These are phyloP conservation scores for Epizoanthus scotinus DNA, from an alignment of 92 coral and sea anemone species.

Conservation along the genomic window DNA sequence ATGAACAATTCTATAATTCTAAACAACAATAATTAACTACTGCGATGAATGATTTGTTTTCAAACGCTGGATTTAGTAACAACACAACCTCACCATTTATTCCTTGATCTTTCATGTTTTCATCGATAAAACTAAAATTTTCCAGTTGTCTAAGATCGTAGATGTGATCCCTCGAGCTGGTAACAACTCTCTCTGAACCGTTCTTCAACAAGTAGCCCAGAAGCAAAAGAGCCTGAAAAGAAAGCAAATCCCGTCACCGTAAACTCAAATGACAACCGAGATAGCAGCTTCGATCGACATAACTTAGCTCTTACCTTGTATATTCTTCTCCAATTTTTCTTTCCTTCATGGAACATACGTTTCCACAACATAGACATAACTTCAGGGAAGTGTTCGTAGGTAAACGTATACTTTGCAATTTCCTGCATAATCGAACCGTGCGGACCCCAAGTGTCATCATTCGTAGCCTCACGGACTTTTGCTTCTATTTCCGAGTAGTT, in stretches of 20 bases:
- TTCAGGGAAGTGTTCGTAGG: conserved; percentile 98
- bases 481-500: conserved; percentile 98
- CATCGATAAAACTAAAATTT: conserved; percentile 79
- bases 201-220: conserved; percentile 85
- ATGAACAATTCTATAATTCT: no score
- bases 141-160: conserved; percentile 95
- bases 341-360: conserved; percentile 90
- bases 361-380: conserved; percentile 99
- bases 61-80: background rate
- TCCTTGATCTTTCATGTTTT: conserved; percentile 98
- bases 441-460: conserved; percentile 99
- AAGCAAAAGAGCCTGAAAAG: conserved; percentile 77
- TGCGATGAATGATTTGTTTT: background rate
- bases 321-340: conserved; percentile 91
- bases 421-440: conserved; percentile 96
- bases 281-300: background rate
- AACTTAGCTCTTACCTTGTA: conserved; percentile 77
- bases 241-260: background rate
- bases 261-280: background rate
- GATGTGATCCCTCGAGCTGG: conserved; percentile 92
- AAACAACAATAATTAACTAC: background rate
- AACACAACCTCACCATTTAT: conserved; percentile 73
- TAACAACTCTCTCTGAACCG: conserved; percentile 96
- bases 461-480: conserved; percentile 98
- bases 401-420: conserved; percentile 91